These are phyloP conservation scores for Holothuria glaberrima DNA, from an alignment of 35 echinoderm and acorn worm genomes.

Conservation along the genomic window DNA sequence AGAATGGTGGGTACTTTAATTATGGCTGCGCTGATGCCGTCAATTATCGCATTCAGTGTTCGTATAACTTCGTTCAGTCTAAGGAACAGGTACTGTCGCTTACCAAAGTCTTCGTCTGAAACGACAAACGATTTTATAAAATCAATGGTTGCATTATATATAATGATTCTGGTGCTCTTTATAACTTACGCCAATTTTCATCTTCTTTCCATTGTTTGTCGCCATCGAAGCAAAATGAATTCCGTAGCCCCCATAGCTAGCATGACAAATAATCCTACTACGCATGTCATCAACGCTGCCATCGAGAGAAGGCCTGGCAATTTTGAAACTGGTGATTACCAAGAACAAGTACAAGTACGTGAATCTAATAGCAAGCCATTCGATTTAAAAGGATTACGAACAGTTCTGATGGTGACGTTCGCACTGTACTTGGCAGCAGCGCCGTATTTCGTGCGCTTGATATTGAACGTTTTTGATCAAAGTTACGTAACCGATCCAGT, in stretches of 20 bases:
- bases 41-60: too few species aligned
- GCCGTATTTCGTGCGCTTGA: constrained; percentile 5
- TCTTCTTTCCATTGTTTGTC: background rate
- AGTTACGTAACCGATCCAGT: background rate
- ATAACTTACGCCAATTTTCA: constrained; percentile 23
- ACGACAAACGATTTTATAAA: background rate
- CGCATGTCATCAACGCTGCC: background rate
- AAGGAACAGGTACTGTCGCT: background rate
- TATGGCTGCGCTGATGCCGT: too few species aligned
- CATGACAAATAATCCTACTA: background rate
- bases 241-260: background rate
- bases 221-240: constrained; percentile 20
- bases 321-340: background rate
- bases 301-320: background rate
- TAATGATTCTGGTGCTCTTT: background rate
- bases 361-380: background rate
- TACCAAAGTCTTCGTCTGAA: background rate
- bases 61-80: background rate
- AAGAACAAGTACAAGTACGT: background rate
- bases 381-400: constrained; percentile 44
- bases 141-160: constrained; percentile 3
- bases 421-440: background rate
- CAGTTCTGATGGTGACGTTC: constrained; percentile 1
- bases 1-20: too few species aligned
- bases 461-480: background rate